A percentile compares a stretch with the other conserved stretches of the same genome.
Conservation (phyloP, 2,113 vertebrate genomes). For the Ascaphus truei region DNA sequence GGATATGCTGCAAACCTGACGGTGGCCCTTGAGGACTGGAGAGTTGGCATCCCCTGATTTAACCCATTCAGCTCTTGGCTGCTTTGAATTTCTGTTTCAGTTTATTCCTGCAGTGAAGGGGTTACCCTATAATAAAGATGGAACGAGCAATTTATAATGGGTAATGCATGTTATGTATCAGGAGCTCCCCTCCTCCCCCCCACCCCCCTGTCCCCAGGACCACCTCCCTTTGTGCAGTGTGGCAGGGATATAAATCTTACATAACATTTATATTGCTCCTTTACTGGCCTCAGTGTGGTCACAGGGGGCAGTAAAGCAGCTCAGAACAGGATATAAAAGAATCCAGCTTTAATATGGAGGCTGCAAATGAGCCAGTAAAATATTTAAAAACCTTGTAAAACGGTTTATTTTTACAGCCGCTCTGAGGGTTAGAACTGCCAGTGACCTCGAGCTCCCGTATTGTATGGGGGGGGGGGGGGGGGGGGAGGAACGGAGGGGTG, state of each 20-base stretch:
- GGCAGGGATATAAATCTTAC: conserved; percentile 36
- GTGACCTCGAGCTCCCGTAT: neutral
- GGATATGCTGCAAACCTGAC: too few relatives aligned
- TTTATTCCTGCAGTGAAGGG: too few relatives aligned
- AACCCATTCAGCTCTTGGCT: too few relatives aligned
- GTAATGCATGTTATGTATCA: too few relatives aligned
- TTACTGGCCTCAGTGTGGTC: conserved; percentile 34
- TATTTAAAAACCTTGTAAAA: conserved; percentile 39
- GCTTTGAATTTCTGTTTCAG: too few relatives aligned
- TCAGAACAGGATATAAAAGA: conserved; percentile 35
- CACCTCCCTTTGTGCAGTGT: too few relatives aligned
- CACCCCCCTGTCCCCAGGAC: too few relatives aligned
- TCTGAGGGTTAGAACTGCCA: neutral
- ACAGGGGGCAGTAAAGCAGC: conserved; percentile 34
- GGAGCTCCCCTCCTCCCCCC: neutral
- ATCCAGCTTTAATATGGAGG: conserved; percentile 38
- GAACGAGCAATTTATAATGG: too few relatives aligned
- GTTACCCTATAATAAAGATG: too few relatives aligned
- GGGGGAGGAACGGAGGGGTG: too few relatives aligned
- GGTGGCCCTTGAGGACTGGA: neutral
- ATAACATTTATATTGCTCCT: conserved; percentile 38
- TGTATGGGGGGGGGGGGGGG: neutral
- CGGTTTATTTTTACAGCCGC: conserved; percentile 34
- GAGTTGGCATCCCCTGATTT: too few relatives aligned
- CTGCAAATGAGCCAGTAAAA: conserved; percentile 37